Conservation (phyloP, 2,113 vertebrate species). For the Dicentrarchus labrax region DNA sequence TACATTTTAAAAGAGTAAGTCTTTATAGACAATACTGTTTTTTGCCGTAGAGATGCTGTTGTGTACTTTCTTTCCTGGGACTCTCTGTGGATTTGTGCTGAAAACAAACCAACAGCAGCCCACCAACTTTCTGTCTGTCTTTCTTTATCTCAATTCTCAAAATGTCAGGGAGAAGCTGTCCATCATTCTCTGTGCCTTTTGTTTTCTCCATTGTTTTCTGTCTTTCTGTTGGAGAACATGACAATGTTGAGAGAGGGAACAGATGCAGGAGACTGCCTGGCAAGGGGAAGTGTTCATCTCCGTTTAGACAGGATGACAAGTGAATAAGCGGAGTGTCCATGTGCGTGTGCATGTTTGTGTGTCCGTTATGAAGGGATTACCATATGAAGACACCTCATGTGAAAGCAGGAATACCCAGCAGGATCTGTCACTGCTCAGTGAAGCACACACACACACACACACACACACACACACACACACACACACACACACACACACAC, state of each 20-base stretch:
- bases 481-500: conserved; percentile 27
- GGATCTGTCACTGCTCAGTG: conserved; percentile 54
- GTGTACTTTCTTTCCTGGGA: neutral
- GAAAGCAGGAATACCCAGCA: conserved; percentile 59
- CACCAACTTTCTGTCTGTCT: conserved; percentile 46
- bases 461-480: conserved; percentile 30
- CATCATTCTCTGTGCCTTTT: conserved; percentile 56
- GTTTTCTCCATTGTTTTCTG: conserved; percentile 45
- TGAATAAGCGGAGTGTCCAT: conserved; percentile 54
- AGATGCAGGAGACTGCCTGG: conserved; percentile 63
- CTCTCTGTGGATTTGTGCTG: conserved; percentile 16
- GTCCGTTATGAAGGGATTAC: conserved; percentile 58
- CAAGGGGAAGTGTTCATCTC: conserved; percentile 60
- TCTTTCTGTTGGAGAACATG: conserved; percentile 53
- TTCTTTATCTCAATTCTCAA: conserved; percentile 46
- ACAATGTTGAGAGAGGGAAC: conserved; percentile 63
- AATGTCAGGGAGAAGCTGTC: conserved; percentile 62
- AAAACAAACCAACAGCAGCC: conserved; percentile 39
- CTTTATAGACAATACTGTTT: neutral
- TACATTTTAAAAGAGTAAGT: conserved; percentile 1
- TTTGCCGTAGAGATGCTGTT: neutral
- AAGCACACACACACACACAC: conserved; percentile 29
- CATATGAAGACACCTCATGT: conserved; percentile 57
- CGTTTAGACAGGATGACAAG: conserved; percentile 72
- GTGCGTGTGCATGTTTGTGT: conserved; percentile 53